Base-by-base conservation (phyloP, 1,140 invertebrate genomes). In the Drosophila kepulauana region DNA sequence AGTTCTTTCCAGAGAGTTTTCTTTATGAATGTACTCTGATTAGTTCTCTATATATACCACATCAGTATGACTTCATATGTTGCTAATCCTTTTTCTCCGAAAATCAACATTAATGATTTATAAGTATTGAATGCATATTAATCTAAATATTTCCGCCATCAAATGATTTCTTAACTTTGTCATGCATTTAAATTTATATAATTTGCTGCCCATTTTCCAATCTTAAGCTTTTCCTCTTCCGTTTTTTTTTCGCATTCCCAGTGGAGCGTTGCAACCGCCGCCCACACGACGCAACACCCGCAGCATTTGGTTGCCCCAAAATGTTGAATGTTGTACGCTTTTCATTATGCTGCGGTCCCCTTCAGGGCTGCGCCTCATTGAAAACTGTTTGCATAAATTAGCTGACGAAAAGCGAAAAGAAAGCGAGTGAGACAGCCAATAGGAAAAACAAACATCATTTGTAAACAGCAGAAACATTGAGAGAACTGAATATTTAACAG, bases 311-410 rank as follows among this genome's bases (percentile, higher is more conserved):
- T 33, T 20, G 15, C 10, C 35, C 66, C 43, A 58, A 41, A 16
- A 11, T 8, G 38, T 35, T 8, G 35, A 11, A 8, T 2, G 6
- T 8, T 38, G 45, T 51, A 59, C 5, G 33, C 6, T 49, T 61
- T 75, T 49, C 52, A 75, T 70, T 52, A 48, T 62, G 81, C 43
- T 62, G 81, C 43, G 67, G 48, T 56, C 6, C 56, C 79, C 30
- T 51, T 52, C 38, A 43, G 48, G 48, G 45, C 20, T 75, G 62
- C 65, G 84, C 54, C 80, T 70, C 84, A 87, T 65, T 84, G 85
- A 88, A 73, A 88, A 89, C 63, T 80, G 78, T 88, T 88, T 88
- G 84, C 84, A 88, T 88, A 88, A 88, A 88, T 88, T 88, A 88
- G 80, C 59, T 48, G 73, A 74, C 65, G 56, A 76, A 80, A 82